Conservation (phyloP, 2,113 vertebrate genomes). For the Vidua macroura region DNA sequence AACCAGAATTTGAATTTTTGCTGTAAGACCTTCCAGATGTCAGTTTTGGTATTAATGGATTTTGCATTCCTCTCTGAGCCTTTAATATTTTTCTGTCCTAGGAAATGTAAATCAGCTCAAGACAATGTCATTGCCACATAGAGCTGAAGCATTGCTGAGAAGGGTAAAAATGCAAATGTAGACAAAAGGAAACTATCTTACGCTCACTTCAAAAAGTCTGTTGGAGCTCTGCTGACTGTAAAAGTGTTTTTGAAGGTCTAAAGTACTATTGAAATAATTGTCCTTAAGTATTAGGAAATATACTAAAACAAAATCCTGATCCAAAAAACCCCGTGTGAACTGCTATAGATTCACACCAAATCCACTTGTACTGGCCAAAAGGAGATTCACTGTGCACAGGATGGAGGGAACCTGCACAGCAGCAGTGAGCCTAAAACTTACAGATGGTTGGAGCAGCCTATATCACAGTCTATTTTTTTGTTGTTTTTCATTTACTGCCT, state of each 20-base stretch:
- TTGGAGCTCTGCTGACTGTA: not conserved
- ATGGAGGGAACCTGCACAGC: not conserved
- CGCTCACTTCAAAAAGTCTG: not conserved
- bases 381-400: not conserved
- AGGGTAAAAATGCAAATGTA: not conserved
- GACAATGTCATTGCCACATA: not conserved
- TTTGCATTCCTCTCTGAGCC: not conserved
- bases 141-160: not conserved
- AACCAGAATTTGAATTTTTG: not conserved
- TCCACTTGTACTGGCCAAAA: not conserved
- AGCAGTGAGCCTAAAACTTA: not conserved
- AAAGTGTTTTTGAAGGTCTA: not conserved
- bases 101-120: not conserved
- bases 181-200: not conserved
- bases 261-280: not conserved
- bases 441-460: not conserved
- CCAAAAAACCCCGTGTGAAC: not conserved
- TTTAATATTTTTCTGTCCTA: not conserved
- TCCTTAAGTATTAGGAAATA: not conserved
- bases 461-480: not conserved
- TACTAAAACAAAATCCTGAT: not conserved
- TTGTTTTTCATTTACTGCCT: not conserved
- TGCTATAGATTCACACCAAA: no score
- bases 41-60: not conserved
- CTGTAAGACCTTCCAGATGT: not conserved